Evolutionary conservation across 1,140 invertebrate species (phyloP), one percentile per base, ranked within the genome.

Genomic region (Belonocnema kinseyi): DNA sequence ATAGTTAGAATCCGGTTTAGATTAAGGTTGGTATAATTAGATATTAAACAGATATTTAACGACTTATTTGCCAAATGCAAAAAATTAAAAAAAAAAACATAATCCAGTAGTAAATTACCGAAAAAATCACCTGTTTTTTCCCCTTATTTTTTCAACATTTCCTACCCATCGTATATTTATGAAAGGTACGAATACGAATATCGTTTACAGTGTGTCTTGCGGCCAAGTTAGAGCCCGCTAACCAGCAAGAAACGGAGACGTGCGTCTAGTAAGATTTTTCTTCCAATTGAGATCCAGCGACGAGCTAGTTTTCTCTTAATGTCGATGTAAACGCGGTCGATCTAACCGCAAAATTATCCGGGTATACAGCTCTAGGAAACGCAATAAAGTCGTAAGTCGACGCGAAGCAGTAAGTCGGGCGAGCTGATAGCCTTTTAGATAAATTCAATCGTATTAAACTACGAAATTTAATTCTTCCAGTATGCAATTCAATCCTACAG

Each of bases 231-330:
- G 56, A 51, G 54, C 54, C 70, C 56, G 40, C 26, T 66, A 8
- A 33, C 14, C 58, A 40, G 40, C 26, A 61, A 61, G 58, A 61
- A 61, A 51, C 75, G 61, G 72, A 83, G 74, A 81, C 77, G 80
- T 81, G 76, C 75, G 82, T 81, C 75, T 50, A 75, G 61, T 26
- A n/a, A 58, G 78, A 56, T 73, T 78, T 78, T 71, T 71, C 58
- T 76, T 51, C 8, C 8, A 79, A 77, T 81, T 80, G 73, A 66
- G 40, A 66, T 75, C 72, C 33, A 21, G 58, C 66, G 77, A 77
- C 74, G 73, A 81, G 80, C 77, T 80, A 77, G 74, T 83, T 80
- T 83, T 81, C 74, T 76, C 73, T 80, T 72, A 78, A 80, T 79
- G 80, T 50, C 80, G 73, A 77, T 72, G 80, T 53, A 74, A 80